Conservation (phyloP, 2,113 vertebrate species). For the Glareola pratincola region DNA sequence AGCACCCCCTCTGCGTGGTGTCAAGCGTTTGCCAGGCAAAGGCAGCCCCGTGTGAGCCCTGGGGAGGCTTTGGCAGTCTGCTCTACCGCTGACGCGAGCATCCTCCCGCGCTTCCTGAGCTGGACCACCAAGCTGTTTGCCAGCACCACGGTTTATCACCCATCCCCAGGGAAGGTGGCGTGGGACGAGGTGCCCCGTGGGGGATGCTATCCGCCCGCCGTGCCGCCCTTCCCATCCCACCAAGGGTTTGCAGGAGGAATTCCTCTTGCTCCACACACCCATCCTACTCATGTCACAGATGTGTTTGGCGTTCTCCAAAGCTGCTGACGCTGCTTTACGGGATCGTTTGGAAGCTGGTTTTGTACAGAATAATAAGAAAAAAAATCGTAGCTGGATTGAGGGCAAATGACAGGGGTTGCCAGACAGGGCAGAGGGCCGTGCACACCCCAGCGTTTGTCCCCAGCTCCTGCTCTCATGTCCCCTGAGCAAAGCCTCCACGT, state of each 20-base stretch:
- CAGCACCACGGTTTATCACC: accelerated
- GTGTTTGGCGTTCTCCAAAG: not conserved
- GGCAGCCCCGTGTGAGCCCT: not conserved
- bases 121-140: not conserved
- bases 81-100: not conserved
- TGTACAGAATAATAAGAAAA: not conserved
- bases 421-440: not conserved
- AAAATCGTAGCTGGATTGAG: not conserved
- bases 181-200: not conserved
- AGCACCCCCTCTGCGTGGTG: not conserved
- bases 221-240: not conserved
- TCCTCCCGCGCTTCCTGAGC: not conserved
- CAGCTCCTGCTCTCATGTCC: not conserved
- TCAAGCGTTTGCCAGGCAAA: not conserved
- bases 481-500: not conserved
- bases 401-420: not conserved
- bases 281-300: not conserved
- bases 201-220: not conserved
- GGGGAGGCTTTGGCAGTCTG: not conserved
- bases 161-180: not conserved
- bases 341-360: not conserved
- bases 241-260: not conserved
- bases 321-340: not conserved
- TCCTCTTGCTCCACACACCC: not conserved
- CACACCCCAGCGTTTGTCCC: too few species aligned